Evolutionary conservation across 1,140 invertebrate genomes (phyloP).

Genomic region (Euura lappo): DNA sequence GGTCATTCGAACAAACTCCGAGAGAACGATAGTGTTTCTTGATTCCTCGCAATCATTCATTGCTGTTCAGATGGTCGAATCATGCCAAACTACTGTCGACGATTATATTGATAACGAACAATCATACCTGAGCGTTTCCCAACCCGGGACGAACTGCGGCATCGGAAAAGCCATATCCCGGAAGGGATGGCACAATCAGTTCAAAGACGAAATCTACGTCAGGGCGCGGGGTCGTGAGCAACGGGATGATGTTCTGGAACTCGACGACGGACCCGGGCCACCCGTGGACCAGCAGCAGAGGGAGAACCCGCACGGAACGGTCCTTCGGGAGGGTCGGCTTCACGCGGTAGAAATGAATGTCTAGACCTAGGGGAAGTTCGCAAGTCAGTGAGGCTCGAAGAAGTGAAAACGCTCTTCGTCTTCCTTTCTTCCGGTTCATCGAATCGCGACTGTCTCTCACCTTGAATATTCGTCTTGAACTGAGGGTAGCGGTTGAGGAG

Average conservation of each 20-base stretch:
- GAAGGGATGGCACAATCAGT: slow-evolving; percentile 77
- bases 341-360: slow-evolving; percentile 72
- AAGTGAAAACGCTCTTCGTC: not conserved
- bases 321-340: slow-evolving; percentile 61
- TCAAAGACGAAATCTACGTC: slow-evolving; percentile 77
- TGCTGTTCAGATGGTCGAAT: too few species aligned
- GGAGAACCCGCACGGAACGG: slow-evolving; percentile 65
- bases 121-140: slow-evolving; percentile 37
- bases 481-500: slow-evolving; percentile 77
- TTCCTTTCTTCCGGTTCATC: not conserved
- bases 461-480: slow-evolving; percentile 71
- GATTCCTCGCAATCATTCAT: too few species aligned
- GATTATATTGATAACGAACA: not conserved
- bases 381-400: too few species aligned
- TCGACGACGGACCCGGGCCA: slow-evolving; percentile 91
- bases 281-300: slow-evolving; percentile 81
- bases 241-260: slow-evolving; percentile 82
- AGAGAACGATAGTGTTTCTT: too few species aligned
- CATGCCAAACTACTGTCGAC: too few species aligned
- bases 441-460: slow-evolving; percentile 46
- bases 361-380: slow-evolving; percentile 61
- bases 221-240: slow-evolving; percentile 66
- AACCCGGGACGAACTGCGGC: slow-evolving; percentile 48
- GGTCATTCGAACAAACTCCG: too few species aligned
- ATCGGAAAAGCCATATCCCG: slow-evolving; percentile 80